A percentile compares a stretch with the other conserved stretches of the same genome.
phyloP scores from a whole-genome alignment of 2,888 invertebrate genomes.

The Melanophora roralis region DNA sequence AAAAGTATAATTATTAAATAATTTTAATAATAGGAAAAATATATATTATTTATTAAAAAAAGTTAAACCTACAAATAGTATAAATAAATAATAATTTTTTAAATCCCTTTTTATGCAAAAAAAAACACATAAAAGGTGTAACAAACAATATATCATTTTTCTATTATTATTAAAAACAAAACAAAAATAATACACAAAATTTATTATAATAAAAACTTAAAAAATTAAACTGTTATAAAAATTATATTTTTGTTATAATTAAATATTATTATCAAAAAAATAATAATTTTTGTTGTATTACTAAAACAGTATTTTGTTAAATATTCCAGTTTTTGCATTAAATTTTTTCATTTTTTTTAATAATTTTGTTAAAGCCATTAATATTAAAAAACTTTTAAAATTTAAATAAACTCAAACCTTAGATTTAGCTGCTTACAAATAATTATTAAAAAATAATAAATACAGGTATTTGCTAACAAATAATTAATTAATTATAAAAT shows the following conservation, averaged over 20 bases:
- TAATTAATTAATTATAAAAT: slow-evolving; percentile 32
- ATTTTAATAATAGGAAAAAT: slow-evolving; percentile 56
- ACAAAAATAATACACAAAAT: slow-evolving; percentile 2
- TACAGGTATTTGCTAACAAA: slow-evolving; percentile 60
- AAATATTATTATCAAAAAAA: slow-evolving; percentile 62
- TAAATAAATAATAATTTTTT: slow-evolving; percentile 37
- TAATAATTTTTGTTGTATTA: slow-evolving; percentile 46
- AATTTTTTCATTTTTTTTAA: slow-evolving; percentile 4
- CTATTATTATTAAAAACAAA: slow-evolving; percentile 47
- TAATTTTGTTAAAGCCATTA: not conserved
- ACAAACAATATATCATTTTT: slow-evolving; percentile 61
- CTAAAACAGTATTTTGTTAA: slow-evolving; percentile 60
- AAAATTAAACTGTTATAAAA: slow-evolving; percentile 69
- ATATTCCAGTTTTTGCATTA: slow-evolving; percentile 52
- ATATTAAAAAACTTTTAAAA: slow-evolving; percentile 35
- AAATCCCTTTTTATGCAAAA: slow-evolving; percentile 61
- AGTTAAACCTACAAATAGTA: slow-evolving; percentile 18
- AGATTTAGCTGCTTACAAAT: slow-evolving; percentile 60
- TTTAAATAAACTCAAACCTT: slow-evolving; percentile 34
- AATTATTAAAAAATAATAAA: slow-evolving; percentile 53
- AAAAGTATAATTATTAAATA: slow-evolving; percentile 64
- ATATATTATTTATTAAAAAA: slow-evolving; percentile 56
- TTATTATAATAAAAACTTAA: slow-evolving; percentile 11
- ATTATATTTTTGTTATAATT: slow-evolving; percentile 70
- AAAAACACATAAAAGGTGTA: slow-evolving; percentile 38